Conservation (phyloP, 2,113 vertebrate genomes). For the Cervus canadensis region DNA sequence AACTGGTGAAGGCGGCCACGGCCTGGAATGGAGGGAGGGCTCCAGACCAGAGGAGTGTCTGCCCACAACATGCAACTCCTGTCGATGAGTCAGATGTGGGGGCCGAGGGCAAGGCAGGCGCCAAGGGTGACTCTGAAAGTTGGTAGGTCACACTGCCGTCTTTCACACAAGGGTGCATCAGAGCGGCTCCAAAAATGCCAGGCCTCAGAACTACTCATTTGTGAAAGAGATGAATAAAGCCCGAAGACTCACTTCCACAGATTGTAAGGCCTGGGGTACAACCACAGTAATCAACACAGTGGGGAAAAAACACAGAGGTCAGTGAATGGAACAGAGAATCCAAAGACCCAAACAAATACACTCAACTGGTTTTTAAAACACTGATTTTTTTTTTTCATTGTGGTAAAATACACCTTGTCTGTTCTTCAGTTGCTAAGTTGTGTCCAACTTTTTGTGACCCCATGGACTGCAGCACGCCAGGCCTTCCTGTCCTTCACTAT, state of each 20-base stretch:
- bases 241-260: not conserved
- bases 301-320: not conserved
- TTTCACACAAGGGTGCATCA: not conserved
- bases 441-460: not conserved
- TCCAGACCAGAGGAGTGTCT: not conserved
- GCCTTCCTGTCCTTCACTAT: not conserved
- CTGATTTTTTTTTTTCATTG: not conserved
- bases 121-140: not conserved
- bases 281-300: not conserved
- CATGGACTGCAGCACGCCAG: not conserved
- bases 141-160: not conserved
- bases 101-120: not conserved
- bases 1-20: rapidly evolving
- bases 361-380: not conserved
- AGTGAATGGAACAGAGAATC: not conserved
- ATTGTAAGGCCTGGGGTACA: rapidly evolving
- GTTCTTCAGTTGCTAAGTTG: not conserved
- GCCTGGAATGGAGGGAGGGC: not conserved
- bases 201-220: not conserved
- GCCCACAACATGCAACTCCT: no score
- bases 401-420: not conserved
- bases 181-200: not conserved
- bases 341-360: not conserved
- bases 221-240: not conserved
- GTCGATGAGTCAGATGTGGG: not conserved